A percentile compares a stretch with the other conserved stretches of the same genome.
These are phyloP conservation scores for Hafferia zeledoni DNA, from an alignment of 2,797 vertebrate species.

Conservation along the genomic window DNA sequence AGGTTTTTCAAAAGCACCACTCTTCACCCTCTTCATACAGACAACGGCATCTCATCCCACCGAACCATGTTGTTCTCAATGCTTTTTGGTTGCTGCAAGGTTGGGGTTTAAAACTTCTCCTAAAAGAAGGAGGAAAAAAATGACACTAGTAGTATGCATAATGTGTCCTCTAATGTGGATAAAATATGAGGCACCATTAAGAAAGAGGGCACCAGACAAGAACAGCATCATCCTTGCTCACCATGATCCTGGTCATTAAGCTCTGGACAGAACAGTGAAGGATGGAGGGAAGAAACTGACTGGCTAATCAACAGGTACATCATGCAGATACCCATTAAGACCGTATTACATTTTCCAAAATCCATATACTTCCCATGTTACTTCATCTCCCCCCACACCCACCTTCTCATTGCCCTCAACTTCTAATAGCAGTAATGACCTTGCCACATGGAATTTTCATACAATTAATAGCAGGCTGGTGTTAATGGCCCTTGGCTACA, in stretches of 20 bases:
- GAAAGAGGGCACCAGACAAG: conserved; percentile 3
- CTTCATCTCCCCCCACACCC: neutral
- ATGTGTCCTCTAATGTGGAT: neutral
- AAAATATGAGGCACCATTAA: neutral
- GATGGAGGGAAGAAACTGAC: neutral
- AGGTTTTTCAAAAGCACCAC: neutral
- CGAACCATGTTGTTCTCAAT: neutral
- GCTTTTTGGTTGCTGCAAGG: neutral
- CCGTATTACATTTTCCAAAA: neutral
- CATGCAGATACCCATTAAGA: conserved; percentile 1
- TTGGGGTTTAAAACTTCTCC: neutral
- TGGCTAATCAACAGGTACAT: conserved; percentile 4
- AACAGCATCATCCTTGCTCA: neutral
- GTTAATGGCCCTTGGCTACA: conserved; percentile 74
- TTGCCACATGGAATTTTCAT: conserved; percentile 61
- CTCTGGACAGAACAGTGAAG: conserved; percentile 13
- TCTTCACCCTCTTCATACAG: neutral
- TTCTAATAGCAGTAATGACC: conserved; percentile 38
- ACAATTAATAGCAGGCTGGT: conserved; percentile 67
- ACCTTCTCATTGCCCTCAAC: conserved; percentile 20
- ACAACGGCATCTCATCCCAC: neutral
- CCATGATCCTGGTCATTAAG: neutral
- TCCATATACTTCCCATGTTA: neutral
- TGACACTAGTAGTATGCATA: neutral
- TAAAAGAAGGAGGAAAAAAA: neutral